phyloP scores from a whole-genome alignment of 2,888 invertebrate species.

The Amphipyra tragopoginis region DNA sequence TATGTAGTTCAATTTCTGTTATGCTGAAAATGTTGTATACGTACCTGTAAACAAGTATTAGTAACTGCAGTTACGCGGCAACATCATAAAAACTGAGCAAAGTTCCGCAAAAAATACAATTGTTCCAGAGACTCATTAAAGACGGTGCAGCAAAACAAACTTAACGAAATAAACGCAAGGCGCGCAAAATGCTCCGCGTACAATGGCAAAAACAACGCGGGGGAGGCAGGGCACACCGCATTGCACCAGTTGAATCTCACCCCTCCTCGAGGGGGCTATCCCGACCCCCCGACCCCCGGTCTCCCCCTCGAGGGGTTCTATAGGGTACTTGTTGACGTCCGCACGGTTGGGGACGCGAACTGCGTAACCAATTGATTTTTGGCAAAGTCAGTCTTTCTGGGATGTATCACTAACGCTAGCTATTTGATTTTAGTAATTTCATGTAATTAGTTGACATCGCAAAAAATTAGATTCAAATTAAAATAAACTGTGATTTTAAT shows the following conservation, averaged over 20 bases:
- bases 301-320: conserved; percentile 53
- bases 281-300: conserved; percentile 40
- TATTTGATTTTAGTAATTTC: not conserved
- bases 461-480: too few relatives aligned
- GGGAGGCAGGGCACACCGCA: conserved; percentile 79
- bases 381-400: conserved; percentile 49
- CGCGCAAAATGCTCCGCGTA: conserved; percentile 46
- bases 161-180: conserved; percentile 69
- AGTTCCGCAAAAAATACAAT: conserved; percentile 7
- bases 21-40: too few relatives aligned
- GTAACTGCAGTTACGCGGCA: not conserved
- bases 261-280: conserved; percentile 62
- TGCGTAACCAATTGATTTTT: conserved; percentile 71
- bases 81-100: not conserved
- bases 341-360: conserved; percentile 66
- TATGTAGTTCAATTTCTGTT: too few relatives aligned
- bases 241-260: conserved; percentile 89
- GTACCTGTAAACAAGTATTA: not conserved
- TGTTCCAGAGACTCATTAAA: conserved; percentile 56
- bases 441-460: not conserved
- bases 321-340: conserved; percentile 83
- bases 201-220: conserved; percentile 58
- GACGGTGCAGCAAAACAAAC: conserved; percentile 71
- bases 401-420: conserved; percentile 30
- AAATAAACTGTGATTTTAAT: too few relatives aligned